Evolutionary conservation across 2,888 invertebrate genomes (phyloP).

Genomic region (Sipunculus nudus): DNA sequence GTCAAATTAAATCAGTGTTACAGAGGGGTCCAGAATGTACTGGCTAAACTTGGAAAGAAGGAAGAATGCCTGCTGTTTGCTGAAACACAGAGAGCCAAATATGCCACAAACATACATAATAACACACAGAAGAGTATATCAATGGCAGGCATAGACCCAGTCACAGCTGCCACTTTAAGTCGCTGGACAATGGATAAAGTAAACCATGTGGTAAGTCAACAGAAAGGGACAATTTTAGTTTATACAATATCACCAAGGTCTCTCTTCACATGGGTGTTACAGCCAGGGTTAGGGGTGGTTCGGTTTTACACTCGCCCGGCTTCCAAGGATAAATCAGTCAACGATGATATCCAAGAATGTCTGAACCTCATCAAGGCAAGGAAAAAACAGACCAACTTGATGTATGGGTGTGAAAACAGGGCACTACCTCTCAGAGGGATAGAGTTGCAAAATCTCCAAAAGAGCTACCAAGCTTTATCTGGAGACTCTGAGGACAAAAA

Average conservation of each 20-base stretch:
- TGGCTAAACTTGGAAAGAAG: conserved; percentile 51
- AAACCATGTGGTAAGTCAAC: conserved; percentile 49
- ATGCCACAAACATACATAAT: conserved; percentile 46
- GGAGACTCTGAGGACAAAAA: conserved; percentile 6
- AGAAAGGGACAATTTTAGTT: conserved; percentile 56
- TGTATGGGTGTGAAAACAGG: conserved; percentile 49
- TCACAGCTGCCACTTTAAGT: background rate
- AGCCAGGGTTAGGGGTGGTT: conserved; percentile 48
- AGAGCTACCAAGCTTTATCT: too few relatives aligned
- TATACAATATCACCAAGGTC: conserved; percentile 52
- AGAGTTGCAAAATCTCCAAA: background rate
- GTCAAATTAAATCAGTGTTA: conserved; percentile 54
- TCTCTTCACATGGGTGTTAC: conserved; percentile 58
- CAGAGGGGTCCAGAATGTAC: conserved; percentile 53
- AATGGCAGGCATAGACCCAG: background rate
- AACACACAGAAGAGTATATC: background rate
- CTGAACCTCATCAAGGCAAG: conserved; percentile 9
- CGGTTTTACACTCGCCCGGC: conserved; percentile 21
- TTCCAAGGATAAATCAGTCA: too few relatives aligned
- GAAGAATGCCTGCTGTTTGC: conserved; percentile 57
- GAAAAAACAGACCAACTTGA: background rate
- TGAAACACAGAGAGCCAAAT: conserved; percentile 50
- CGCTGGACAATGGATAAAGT: conserved; percentile 51
- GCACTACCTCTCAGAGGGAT: conserved; percentile 46
- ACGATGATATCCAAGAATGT: too few relatives aligned